These are phyloP conservation scores for Danio aesculapii DNA, from an alignment of 2,797 vertebrate genomes.

Conservation along the genomic window DNA sequence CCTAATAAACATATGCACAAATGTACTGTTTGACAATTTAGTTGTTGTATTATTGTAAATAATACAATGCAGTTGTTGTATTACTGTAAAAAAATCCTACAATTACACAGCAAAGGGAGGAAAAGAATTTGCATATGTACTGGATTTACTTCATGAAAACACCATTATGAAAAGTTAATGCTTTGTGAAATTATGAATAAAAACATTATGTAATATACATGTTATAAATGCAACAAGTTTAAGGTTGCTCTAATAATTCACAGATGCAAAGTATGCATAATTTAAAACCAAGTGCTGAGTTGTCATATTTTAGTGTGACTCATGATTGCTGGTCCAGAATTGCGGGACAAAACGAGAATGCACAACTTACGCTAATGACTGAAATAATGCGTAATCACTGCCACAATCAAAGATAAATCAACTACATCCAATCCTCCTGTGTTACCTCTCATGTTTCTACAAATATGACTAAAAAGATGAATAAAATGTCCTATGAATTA, in stretches of 20 bases:
- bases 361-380: background rate
- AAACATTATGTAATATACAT: no score
- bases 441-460: conserved; percentile 4
- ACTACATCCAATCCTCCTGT: background rate
- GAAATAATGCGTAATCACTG: background rate
- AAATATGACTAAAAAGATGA: background rate
- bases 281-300: background rate
- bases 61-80: no score
- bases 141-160: no score
- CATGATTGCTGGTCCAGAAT: background rate
- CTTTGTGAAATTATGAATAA: no score
- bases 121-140: no score
- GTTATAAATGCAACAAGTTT: background rate
- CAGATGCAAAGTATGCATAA: background rate
- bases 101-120: no score
- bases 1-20: no score
- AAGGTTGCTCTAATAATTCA: background rate
- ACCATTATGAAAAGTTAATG: no score
- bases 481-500: background rate
- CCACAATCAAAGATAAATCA: background rate
- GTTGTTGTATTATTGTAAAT: no score
- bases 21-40: no score
- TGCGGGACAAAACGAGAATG: background rate
- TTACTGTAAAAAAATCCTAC: no score
- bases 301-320: background rate